Conservation (phyloP, 1,140 invertebrate species). For the Triops longicaudatus region DNA sequence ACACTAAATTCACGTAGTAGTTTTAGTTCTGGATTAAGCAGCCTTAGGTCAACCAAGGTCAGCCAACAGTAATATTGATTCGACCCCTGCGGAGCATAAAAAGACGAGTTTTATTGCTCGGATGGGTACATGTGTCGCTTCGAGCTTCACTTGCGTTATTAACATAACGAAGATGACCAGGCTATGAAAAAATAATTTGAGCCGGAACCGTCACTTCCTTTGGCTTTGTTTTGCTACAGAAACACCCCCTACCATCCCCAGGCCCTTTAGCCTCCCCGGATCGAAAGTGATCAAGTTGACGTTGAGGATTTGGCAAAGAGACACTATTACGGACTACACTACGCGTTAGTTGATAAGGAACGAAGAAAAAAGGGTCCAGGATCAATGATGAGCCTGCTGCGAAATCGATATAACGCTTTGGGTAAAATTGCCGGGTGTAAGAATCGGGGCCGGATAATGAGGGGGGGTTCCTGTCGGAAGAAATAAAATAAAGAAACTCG, state of each 20-base stretch:
- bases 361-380: neutral
- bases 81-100: neutral
- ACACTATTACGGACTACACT: neutral
- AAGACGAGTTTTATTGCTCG: neutral
- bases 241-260: neutral
- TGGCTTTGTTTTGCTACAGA: neutral
- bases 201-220: neutral
- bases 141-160: neutral
- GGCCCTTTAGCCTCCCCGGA: neutral
- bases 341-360: neutral
- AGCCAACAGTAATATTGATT: neutral
- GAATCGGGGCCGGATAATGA: neutral
- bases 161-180: neutral
- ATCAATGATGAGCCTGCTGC: neutral
- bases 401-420: neutral
- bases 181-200: neutral
- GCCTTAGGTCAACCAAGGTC: too few species aligned
- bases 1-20: too few species aligned
- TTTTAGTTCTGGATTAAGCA: too few species aligned
- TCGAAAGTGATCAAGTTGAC: neutral
- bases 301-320: neutral
- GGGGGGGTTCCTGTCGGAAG: neutral
- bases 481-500: neutral
- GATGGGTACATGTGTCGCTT: neutral
- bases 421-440: neutral